Conservation (phyloP, 2,113 vertebrate genomes). For the Cariama cristata region DNA sequence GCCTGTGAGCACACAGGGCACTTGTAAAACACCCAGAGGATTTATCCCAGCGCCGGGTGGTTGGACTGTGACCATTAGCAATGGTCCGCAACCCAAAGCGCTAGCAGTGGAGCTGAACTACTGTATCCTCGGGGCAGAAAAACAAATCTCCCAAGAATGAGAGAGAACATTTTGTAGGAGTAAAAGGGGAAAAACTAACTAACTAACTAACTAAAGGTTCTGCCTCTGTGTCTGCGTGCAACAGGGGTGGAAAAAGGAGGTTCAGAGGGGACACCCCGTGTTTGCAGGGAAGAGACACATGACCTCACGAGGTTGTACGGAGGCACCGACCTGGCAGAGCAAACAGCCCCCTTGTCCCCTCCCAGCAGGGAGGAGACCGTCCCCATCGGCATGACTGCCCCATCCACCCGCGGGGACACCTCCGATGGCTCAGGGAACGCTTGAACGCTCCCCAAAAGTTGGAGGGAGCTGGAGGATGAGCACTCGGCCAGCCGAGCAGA, state of each 20-base stretch:
- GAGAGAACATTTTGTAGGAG: background rate
- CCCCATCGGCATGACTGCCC: rapidly evolving
- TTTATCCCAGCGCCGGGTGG: background rate
- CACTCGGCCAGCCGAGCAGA: background rate
- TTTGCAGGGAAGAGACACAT: rapidly evolving
- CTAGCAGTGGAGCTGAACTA: background rate
- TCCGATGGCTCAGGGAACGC: rapidly evolving
- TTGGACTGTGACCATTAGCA: background rate
- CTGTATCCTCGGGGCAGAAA: background rate
- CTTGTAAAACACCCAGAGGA: background rate
- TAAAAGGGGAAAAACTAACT: background rate
- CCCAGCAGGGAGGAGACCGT: background rate
- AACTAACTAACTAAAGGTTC: background rate
- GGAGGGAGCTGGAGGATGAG: background rate
- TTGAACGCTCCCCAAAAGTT: rapidly evolving
- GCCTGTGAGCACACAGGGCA: rapidly evolving
- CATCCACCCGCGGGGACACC: background rate
- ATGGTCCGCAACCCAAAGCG: rapidly evolving
- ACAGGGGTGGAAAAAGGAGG: background rate
- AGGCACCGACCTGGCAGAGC: background rate
- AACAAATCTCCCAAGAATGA: background rate
- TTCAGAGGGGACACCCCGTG: background rate
- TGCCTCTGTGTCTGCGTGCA: rapidly evolving
- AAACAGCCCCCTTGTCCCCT: background rate
- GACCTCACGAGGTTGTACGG: rapidly evolving